phyloP scores from a whole-genome alignment of 2,888 invertebrate species.

The Xylocampa areola region DNA sequence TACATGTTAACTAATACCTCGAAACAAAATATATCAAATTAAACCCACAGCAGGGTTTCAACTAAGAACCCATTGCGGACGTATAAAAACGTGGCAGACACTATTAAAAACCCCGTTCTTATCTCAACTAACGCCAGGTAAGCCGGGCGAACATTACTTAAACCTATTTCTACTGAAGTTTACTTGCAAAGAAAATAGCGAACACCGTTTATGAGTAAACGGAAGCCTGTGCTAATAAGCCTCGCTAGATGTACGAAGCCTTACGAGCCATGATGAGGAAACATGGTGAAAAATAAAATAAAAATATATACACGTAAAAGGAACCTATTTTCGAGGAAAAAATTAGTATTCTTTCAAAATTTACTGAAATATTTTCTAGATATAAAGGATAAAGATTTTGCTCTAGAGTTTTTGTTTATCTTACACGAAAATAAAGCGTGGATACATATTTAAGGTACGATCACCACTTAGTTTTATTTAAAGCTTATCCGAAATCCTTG shows the following conservation, averaged over 20 bases:
- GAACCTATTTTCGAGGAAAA: constrained; percentile 25
- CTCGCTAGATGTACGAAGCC: constrained; percentile 60
- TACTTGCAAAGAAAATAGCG: constrained; percentile 69
- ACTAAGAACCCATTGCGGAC: constrained; percentile 34
- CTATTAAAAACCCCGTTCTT: constrained; percentile 66
- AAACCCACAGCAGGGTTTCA: constrained; percentile 26
- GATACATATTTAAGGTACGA: too few species aligned
- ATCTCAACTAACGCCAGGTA: constrained; percentile 66
- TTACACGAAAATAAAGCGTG: too few species aligned
- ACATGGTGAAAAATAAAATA: constrained; percentile 50
- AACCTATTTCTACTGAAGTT: constrained; percentile 65
- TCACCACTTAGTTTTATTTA: too few species aligned
- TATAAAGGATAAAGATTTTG: not conserved
- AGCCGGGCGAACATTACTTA: constrained; percentile 64
- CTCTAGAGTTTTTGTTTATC: not conserved
- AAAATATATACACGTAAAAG: constrained; percentile 22
- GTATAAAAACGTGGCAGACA: constrained; percentile 54
- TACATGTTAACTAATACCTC: constrained; percentile 7
- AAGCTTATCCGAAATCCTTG: too few species aligned
- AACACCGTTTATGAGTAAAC: constrained; percentile 71
- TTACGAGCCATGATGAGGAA: constrained; percentile 51
- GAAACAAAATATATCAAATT: constrained; percentile 44
- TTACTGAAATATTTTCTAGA: constrained; percentile 4
- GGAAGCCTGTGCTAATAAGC: constrained; percentile 73
- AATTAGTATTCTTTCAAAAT: constrained; percentile 16